phyloP scores from a whole-genome alignment of 2,797 vertebrate genomes.

The Propithecus perrieri region DNA sequence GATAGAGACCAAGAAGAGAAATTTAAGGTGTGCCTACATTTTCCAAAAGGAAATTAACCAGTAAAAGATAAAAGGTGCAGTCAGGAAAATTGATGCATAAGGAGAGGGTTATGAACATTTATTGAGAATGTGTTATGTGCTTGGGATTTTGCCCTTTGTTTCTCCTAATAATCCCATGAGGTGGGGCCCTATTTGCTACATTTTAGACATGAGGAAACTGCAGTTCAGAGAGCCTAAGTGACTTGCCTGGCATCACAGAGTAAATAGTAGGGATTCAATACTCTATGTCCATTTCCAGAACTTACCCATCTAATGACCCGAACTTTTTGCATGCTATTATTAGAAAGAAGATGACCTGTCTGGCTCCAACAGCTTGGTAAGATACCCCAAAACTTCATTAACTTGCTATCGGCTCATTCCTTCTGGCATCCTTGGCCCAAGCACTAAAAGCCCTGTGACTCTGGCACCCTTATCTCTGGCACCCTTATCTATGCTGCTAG shows the following conservation, averaged over 20 bases:
- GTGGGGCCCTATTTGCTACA: background rate
- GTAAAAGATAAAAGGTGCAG: background rate
- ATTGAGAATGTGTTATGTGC: background rate
- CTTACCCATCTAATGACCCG: background rate
- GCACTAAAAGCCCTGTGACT: background rate
- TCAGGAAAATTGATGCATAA: background rate
- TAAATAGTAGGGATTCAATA: background rate
- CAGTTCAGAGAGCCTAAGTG: background rate
- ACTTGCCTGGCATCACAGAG: background rate
- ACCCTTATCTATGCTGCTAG: background rate
- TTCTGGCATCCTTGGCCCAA: background rate
- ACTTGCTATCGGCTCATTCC: background rate
- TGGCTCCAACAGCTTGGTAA: background rate
- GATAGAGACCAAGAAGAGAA: background rate
- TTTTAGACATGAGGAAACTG: background rate
- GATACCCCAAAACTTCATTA: background rate
- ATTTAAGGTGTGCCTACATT: background rate
- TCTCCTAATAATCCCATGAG: background rate
- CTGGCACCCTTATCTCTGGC: background rate
- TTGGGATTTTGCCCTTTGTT: background rate
- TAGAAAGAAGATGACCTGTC: background rate
- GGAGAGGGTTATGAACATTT: background rate
- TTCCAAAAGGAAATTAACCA: background rate
- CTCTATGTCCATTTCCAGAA: background rate
- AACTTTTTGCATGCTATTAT: background rate